A percentile compares a stretch with the other conserved stretches of the same genome.
phyloP scores from a whole-genome alignment of 2,113 vertebrate genomes.

The Halichoerus grypus region DNA sequence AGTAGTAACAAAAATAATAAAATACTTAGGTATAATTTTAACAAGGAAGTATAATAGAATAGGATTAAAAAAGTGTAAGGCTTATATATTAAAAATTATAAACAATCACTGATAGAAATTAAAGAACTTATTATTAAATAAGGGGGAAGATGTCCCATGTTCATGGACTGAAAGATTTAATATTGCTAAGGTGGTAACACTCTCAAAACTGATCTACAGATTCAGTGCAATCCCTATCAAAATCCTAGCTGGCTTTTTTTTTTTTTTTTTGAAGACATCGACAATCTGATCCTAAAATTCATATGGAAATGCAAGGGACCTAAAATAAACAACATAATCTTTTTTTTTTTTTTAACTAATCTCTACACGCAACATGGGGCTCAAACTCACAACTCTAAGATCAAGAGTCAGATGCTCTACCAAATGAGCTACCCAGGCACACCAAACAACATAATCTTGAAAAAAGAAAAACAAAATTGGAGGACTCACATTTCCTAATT shows the following conservation, averaged over 20 bases:
- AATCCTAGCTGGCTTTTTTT: background rate
- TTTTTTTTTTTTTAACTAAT: background rate
- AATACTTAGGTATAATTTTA: conserved; percentile 2
- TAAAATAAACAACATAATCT: conserved; percentile 6
- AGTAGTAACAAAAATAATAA: conserved; percentile 13
- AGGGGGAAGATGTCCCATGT: background rate
- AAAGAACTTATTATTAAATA: background rate
- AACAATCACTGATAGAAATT: background rate
- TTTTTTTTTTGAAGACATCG: background rate
- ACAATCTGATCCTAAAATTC: conserved; percentile 18
- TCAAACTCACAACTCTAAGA: background rate
- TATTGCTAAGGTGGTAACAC: background rate
- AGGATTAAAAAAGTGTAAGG: background rate
- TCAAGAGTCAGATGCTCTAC: background rate
- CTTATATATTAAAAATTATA: background rate
- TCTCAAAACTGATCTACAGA: background rate
- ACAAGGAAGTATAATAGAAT: background rate
- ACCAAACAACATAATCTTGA: background rate
- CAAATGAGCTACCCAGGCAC: background rate
- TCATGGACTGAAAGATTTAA: background rate
- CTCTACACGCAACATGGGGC: background rate
- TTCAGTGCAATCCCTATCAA: background rate
- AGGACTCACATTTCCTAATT: background rate
- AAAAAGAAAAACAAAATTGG: background rate
- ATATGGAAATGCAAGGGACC: background rate